Conservation (phyloP, 2,888 invertebrate species). For the Ophraella communa region DNA sequence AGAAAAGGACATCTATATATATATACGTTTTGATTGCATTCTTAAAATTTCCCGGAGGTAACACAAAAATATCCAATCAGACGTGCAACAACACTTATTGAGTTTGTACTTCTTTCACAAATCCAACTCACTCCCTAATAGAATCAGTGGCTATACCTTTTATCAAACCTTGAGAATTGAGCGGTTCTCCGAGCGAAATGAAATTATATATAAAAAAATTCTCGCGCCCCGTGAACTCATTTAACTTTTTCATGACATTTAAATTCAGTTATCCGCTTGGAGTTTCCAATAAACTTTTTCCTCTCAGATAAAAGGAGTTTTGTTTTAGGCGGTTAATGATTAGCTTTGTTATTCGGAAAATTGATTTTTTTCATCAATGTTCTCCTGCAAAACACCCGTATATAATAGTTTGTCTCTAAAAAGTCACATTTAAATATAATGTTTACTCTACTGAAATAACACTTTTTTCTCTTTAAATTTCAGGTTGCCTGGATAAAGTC, state of each 20-base stretch:
- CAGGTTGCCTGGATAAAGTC: slow-evolving; percentile 94
- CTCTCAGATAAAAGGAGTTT: slow-evolving; percentile 20
- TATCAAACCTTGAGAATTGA: slow-evolving; percentile 40
- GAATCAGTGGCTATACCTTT: slow-evolving; percentile 54
- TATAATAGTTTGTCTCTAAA: background rate
- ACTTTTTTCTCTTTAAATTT: slow-evolving; percentile 47
- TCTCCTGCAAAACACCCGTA: no score
- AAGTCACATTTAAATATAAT: background rate
- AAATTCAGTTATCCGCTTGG: slow-evolving; percentile 22
- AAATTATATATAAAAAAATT: slow-evolving; percentile 22
- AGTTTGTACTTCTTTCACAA: slow-evolving; percentile 57
- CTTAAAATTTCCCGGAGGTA: slow-evolving; percentile 57
- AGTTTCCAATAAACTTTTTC: slow-evolving; percentile 22
- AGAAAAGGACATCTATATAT: slow-evolving; percentile 45
- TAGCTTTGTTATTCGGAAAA: slow-evolving; percentile 18
- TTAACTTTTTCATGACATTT: slow-evolving; percentile 25
- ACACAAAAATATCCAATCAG: slow-evolving; percentile 61
- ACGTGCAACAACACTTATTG: slow-evolving; percentile 60
- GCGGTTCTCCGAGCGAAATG: slow-evolving; percentile 41
- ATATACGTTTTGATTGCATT: slow-evolving; percentile 60
- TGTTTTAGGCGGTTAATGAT: slow-evolving; percentile 18
- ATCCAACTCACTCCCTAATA: slow-evolving; percentile 55
- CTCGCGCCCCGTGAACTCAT: slow-evolving; percentile 20
- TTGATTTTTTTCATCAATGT: slow-evolving; percentile 14
- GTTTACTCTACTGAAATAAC: slow-evolving; percentile 15